Evolutionary conservation across 2,888 invertebrate species (phyloP).

Genomic region (Heliconius charithonia): DNA sequence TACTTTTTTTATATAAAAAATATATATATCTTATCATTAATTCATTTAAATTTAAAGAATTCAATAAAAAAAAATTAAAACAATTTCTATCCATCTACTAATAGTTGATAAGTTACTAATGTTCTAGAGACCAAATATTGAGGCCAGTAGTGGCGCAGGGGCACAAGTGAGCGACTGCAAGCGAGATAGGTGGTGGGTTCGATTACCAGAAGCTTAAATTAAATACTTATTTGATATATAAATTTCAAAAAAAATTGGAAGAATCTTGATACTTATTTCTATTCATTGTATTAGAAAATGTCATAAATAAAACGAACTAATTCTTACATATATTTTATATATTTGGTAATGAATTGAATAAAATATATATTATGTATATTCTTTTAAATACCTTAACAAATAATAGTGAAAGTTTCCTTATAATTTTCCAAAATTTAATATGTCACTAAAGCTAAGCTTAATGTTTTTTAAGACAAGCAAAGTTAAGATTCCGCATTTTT

Average conservation of each 20-base stretch:
- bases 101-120: too few relatives aligned
- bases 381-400: not conserved
- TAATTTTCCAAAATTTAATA: not conserved
- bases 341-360: not conserved
- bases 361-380: not conserved
- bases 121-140: too few relatives aligned
- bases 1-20: not conserved
- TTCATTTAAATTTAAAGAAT: too few relatives aligned
- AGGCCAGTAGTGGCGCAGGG: too few relatives aligned
- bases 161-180: too few relatives aligned
- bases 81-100: too few relatives aligned
- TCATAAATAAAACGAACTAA: not conserved
- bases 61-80: not conserved
- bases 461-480: not conserved
- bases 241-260: not conserved
- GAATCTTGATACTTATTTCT: not conserved
- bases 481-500: too few relatives aligned
- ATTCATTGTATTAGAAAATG: not conserved
- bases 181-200: too few relatives aligned
- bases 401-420: not conserved
- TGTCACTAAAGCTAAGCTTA: not conserved
- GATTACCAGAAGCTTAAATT: not conserved
- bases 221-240: not conserved
- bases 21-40: not conserved
- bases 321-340: not conserved